phyloP scores from a whole-genome alignment of 2,113 vertebrate species.

The Stercorarius parasiticus region DNA sequence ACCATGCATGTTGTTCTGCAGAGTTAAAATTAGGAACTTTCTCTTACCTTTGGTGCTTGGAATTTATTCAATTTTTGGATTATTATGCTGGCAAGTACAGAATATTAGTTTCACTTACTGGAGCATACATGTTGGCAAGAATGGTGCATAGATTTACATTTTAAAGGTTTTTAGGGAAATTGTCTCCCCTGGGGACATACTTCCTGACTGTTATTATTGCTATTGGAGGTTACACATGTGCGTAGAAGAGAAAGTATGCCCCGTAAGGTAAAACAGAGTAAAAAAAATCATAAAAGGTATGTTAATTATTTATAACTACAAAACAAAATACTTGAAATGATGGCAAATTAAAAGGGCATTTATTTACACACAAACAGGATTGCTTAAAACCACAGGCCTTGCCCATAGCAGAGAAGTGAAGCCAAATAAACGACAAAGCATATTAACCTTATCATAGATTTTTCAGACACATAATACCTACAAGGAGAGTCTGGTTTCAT shows the following conservation, averaged over 20 bases:
- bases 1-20: neutral
- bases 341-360: slow-evolving; percentile 64
- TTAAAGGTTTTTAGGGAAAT: slow-evolving; percentile 68
- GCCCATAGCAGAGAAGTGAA: neutral
- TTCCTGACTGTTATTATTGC: slow-evolving; percentile 66
- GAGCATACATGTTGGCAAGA: slow-evolving; percentile 67
- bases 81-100: slow-evolving; percentile 62
- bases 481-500: slow-evolving; percentile 1
- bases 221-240: slow-evolving; percentile 57
- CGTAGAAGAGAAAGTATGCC: slow-evolving; percentile 45
- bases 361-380: slow-evolving; percentile 60
- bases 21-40: slow-evolving; percentile 62
- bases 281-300: slow-evolving; percentile 66
- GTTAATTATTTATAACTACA: slow-evolving; percentile 65
- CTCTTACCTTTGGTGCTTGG: slow-evolving; percentile 61
- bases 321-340: slow-evolving; percentile 66
- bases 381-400: slow-evolving; percentile 40
- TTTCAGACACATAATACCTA: slow-evolving; percentile 29
- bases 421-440: slow-evolving; percentile 12
- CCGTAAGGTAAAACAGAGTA: slow-evolving; percentile 46
- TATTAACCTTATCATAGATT: slow-evolving; percentile 21
- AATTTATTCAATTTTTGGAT: slow-evolving; percentile 57
- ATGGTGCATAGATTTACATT: slow-evolving; percentile 69
- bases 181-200: slow-evolving; percentile 57
- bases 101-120: slow-evolving; percentile 74